These are phyloP conservation scores for Abrostola triplasia DNA, from an alignment of 2,888 invertebrate species.

Conservation along the genomic window DNA sequence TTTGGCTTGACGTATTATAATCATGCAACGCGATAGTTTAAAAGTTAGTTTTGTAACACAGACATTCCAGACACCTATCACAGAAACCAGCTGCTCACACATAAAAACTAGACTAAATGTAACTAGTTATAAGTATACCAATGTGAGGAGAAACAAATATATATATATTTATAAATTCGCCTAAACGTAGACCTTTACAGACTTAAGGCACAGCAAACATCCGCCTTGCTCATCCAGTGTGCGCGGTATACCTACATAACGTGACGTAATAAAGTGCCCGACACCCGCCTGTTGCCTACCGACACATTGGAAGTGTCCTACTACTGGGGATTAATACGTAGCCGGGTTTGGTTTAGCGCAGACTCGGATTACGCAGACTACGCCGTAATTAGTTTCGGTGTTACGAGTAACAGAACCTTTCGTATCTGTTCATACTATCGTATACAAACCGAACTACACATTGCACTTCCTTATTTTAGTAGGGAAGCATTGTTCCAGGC, in stretches of 20 bases:
- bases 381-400: constrained; percentile 69
- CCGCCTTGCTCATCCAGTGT: constrained; percentile 7
- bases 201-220: constrained; percentile 10
- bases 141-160: too few species aligned
- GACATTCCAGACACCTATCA: too few species aligned
- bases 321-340: constrained; percentile 63
- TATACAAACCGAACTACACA: neutral
- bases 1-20: too few species aligned
- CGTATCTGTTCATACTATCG: constrained; percentile 8
- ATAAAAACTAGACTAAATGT: too few species aligned
- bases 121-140: too few species aligned
- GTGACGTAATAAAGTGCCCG: constrained; percentile 46
- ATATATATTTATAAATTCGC: too few species aligned
- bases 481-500: constrained; percentile 29
- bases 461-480: neutral
- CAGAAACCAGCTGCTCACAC: too few species aligned
- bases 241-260: constrained; percentile 35
- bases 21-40: too few species aligned
- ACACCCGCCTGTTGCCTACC: constrained; percentile 55
- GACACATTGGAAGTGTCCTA: constrained; percentile 45
- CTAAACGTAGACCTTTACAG: constrained; percentile 10
- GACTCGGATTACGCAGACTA: constrained; percentile 66
- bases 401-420: constrained; percentile 59
- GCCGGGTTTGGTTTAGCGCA: constrained; percentile 60
- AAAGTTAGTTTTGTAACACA: too few species aligned